Evolutionary conservation across 1,140 invertebrate genomes (phyloP).

Genomic region (Planococcus citri): DNA sequence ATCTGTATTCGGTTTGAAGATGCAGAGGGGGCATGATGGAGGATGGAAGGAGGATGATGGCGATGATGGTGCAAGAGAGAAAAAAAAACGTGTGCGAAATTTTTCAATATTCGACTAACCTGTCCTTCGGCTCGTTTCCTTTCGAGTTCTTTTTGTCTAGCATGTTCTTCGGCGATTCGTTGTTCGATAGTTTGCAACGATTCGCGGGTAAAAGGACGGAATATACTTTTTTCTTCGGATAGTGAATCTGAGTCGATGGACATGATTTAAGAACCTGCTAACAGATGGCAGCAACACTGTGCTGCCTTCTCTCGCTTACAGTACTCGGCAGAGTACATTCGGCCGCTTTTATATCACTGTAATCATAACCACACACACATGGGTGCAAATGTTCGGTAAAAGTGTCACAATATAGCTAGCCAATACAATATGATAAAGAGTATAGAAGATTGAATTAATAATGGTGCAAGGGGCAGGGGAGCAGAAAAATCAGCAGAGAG

Average conservation of each 20-base stretch:
- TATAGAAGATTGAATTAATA: too few relatives aligned
- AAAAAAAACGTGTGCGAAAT: too few relatives aligned
- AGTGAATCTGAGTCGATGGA: conserved; percentile 65
- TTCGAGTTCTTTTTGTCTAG: conserved; percentile 89
- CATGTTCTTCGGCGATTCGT: conserved; percentile 85
- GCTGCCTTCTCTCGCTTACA: conserved; percentile 3
- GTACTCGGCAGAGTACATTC: conserved; percentile 13
- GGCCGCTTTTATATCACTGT: conserved; percentile 29
- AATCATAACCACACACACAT: conserved; percentile 32
- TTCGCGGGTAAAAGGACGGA: conserved; percentile 95
- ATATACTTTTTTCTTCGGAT: conserved; percentile 85
- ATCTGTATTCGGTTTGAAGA: too few relatives aligned
- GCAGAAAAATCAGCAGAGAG: too few relatives aligned
- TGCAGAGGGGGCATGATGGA: too few relatives aligned
- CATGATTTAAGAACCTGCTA: conserved; percentile 39
- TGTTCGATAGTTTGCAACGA: conserved; percentile 85
- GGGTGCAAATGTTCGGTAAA: too few relatives aligned
- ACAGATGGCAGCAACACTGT: conserved; percentile 13
- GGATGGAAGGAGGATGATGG: too few relatives aligned
- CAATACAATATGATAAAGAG: too few relatives aligned
- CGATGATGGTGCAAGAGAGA: too few relatives aligned
- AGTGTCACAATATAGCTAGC: too few relatives aligned
- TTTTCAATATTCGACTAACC: conserved; percentile 42
- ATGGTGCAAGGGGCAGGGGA: too few relatives aligned
- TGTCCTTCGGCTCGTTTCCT: conserved; percentile 89